These are phyloP conservation scores for Acleris holmiana DNA, from an alignment of 2,888 invertebrate genomes.

Conservation along the genomic window DNA sequence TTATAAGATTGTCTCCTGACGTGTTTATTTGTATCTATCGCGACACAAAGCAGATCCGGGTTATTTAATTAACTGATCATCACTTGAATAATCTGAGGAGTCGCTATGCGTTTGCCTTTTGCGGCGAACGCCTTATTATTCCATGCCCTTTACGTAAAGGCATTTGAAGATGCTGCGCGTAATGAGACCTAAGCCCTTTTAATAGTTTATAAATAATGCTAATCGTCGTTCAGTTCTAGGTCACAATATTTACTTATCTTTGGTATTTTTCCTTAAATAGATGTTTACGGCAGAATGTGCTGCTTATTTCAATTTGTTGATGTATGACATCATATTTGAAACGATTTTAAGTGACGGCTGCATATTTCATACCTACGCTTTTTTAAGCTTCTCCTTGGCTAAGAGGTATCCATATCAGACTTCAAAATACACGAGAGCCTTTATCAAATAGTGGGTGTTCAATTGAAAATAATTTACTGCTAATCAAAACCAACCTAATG, in stretches of 20 bases:
- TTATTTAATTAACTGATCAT: background rate
- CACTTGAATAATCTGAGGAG: slow-evolving; percentile 26
- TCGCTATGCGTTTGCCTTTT: slow-evolving; percentile 32
- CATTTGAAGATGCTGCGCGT: slow-evolving; percentile 61
- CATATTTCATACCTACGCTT: too few species aligned
- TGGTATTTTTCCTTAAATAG: slow-evolving; percentile 24
- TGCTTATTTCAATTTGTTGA: too few species aligned
- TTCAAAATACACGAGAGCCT: too few species aligned
- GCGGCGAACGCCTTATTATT: slow-evolving; percentile 40
- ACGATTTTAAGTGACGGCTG: too few species aligned
- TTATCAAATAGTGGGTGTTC: too few species aligned
- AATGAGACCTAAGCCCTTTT: slow-evolving; percentile 27
- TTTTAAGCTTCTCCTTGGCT: too few species aligned
- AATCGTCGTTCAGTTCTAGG: slow-evolving; percentile 26
- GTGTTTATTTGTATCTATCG: background rate
- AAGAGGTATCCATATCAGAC: too few species aligned
- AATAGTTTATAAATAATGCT: slow-evolving; percentile 36
- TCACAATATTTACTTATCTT: slow-evolving; percentile 12
- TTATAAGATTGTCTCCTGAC: too few species aligned
- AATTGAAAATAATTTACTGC: too few species aligned
- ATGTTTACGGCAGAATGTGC: background rate
- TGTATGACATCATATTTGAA: too few species aligned
- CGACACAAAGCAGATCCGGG: slow-evolving; percentile 1
- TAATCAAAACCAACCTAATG: too few species aligned
- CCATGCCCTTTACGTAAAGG: slow-evolving; percentile 68